Conservation (phyloP, 2,888 invertebrate genomes). For the Meteorus cinctellus region DNA sequence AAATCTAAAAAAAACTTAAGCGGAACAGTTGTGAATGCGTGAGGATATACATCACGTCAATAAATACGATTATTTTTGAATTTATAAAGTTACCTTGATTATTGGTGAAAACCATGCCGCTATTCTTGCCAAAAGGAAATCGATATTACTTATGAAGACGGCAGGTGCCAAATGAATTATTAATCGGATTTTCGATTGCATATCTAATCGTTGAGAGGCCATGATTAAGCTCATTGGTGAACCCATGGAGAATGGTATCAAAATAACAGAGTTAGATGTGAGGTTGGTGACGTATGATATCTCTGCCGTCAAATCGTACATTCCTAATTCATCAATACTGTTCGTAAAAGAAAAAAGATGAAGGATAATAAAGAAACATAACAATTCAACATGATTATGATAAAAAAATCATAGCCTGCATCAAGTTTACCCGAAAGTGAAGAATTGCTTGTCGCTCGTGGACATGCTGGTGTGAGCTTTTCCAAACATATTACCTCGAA, state of each 20-base stretch:
- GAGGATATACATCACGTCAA: slow-evolving; percentile 41
- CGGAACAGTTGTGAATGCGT: slow-evolving; percentile 54
- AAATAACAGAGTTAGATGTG: slow-evolving; percentile 80
- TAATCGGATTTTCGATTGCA: slow-evolving; percentile 80
- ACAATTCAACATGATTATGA: no score
- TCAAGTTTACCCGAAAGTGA: slow-evolving; percentile 75
- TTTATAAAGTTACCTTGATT: background rate
- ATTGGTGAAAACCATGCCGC: background rate
- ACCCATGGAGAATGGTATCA: slow-evolving; percentile 88
- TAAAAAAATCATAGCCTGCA: background rate
- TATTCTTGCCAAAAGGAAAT: background rate
- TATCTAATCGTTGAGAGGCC: slow-evolving; percentile 79
- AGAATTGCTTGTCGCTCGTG: slow-evolving; percentile 75
- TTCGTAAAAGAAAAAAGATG: background rate
- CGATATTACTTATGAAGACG: slow-evolving; percentile 77
- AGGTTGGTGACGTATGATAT: slow-evolving; percentile 81
- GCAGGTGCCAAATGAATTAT: slow-evolving; percentile 81
- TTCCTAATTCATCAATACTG: slow-evolving; percentile 90
- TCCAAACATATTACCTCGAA: slow-evolving; percentile 44
- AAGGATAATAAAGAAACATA: background rate
- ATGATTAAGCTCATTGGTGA: slow-evolving; percentile 82
- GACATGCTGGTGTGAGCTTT: slow-evolving; percentile 55
- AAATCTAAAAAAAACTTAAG: background rate
- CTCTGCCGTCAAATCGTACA: slow-evolving; percentile 85
- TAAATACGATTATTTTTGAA: slow-evolving; percentile 43